Conservation (phyloP, 2,113 vertebrate genomes). For the Prionailurus viverrinus region DNA sequence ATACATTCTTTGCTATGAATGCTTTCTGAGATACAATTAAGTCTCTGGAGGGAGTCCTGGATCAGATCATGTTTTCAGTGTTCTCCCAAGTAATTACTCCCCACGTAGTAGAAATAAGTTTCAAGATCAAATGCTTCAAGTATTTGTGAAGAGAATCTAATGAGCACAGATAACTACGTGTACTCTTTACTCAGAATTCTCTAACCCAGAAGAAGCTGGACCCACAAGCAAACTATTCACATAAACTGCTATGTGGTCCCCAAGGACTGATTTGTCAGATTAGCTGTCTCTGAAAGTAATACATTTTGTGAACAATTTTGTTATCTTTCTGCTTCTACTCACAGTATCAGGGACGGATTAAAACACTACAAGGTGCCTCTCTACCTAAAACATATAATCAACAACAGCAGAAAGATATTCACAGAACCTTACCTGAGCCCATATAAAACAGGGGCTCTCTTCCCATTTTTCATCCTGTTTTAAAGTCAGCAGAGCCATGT, state of each 20-base stretch:
- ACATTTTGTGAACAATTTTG: not conserved
- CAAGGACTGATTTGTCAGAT: not conserved
- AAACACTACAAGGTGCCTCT: not conserved
- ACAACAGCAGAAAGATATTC: not conserved
- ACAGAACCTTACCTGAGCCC: not conserved
- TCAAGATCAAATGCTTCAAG: not conserved
- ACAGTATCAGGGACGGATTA: not conserved
- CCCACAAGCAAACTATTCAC: not conserved
- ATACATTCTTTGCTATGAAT: not conserved
- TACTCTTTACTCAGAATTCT: not conserved
- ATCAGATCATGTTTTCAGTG: constrained; percentile 1
- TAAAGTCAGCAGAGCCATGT: constrained; percentile 15
- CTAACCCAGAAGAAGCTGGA: not conserved
- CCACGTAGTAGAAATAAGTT: not conserved
- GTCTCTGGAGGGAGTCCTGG: not conserved
- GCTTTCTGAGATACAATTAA: not conserved
- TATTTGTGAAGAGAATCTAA: not conserved
- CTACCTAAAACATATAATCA: not conserved
- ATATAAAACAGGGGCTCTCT: constrained; percentile 2
- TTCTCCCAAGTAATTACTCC: not conserved
- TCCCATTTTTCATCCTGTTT: not conserved
- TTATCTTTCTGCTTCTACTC: not conserved
- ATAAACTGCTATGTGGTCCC: not conserved
- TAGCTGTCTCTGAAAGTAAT: not conserved
- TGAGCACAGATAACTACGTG: not conserved